phyloP scores from a whole-genome alignment of 2,797 vertebrate genomes.

The Poliocrania exsul region DNA sequence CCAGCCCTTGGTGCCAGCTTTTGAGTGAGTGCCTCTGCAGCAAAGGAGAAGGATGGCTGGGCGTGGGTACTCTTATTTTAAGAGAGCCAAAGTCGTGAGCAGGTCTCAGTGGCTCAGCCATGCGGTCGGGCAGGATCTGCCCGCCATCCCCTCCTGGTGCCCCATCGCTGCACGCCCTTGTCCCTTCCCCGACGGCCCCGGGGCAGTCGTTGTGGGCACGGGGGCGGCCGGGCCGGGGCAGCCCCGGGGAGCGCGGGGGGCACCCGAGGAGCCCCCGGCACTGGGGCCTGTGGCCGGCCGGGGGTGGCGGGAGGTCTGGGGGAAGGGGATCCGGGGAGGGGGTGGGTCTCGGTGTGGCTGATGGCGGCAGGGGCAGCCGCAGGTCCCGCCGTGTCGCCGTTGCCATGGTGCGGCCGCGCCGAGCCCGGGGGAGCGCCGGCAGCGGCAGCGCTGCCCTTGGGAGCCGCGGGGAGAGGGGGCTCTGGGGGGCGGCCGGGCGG shows the following conservation, averaged over 20 bases:
- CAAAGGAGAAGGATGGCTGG: not conserved
- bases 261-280: too few relatives aligned
- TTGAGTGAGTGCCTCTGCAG: not conserved
- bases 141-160: not conserved
- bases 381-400: not conserved
- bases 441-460: not conserved
- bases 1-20: not conserved
- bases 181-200: not conserved
- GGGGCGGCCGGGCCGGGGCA: not conserved
- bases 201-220: too few relatives aligned
- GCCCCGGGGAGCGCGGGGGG: too few relatives aligned
- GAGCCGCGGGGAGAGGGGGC: not conserved
- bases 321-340: too few relatives aligned
- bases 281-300: too few relatives aligned
- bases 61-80: not conserved
- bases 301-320: too few relatives aligned
- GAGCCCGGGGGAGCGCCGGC: not conserved
- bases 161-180: not conserved
- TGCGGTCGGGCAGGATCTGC: fast-evolving
- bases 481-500: not conserved
- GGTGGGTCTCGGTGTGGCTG: not conserved
- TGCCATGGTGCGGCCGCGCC: not conserved
- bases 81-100: not conserved
- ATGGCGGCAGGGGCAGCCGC: not conserved
- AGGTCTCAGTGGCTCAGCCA: not conserved